Conservation (phyloP, 35 echinoderm and acorn worm genomes). For the Ophiothrix spiculata region DNA sequence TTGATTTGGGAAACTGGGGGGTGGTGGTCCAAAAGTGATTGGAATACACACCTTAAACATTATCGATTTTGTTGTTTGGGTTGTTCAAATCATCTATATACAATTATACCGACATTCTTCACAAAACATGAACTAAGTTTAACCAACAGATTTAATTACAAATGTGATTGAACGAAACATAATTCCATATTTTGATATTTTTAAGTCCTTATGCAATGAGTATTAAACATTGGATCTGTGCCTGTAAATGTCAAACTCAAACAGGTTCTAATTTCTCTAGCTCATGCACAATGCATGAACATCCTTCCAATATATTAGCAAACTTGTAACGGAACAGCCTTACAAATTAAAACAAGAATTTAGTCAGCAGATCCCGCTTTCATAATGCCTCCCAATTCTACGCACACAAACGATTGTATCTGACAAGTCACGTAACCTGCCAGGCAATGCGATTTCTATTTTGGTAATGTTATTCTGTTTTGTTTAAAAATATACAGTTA, state of each 20-base stretch:
- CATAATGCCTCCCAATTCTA: not conserved
- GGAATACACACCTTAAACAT: no score
- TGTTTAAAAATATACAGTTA: constrained; percentile 30
- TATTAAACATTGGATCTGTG: not conserved
- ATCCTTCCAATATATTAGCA: not conserved
- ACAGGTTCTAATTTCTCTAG: not conserved
- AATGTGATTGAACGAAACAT: no score
- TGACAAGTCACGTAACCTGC: not conserved
- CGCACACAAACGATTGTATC: not conserved
- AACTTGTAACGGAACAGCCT: not conserved
- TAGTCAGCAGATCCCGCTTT: not conserved
- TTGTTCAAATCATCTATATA: no score
- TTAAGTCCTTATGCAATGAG: no score
- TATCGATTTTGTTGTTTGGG: no score
- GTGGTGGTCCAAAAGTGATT: no score
- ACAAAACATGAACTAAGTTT: no score
- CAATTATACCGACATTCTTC: no score
- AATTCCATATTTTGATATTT: no score
- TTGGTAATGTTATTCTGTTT: constrained; percentile 17
- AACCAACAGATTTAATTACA: no score
- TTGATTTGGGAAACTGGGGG: no score
- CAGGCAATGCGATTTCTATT: not conserved
- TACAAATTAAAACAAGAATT: not conserved
- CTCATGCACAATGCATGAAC: not conserved
- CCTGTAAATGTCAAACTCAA: not conserved